Percentiles rank a stretch among this genome's conserved stretches.
Evolutionary conservation across 1,140 invertebrate species (phyloP).

Genomic region (Aphis gossypii): DNA sequence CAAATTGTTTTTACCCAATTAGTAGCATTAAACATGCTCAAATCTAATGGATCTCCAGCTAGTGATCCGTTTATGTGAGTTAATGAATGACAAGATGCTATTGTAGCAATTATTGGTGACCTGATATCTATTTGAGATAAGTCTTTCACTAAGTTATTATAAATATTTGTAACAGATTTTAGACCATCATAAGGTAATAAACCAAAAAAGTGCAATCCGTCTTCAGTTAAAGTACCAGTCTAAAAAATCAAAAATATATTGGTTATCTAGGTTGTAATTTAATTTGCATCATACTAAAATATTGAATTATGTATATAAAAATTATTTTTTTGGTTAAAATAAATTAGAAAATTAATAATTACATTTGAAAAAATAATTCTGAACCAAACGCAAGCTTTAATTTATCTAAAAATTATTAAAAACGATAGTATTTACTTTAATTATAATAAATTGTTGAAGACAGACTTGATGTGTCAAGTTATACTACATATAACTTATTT

Average conservation of each 20-base stretch:
- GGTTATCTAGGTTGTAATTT: background rate
- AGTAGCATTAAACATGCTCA: constrained; percentile 87
- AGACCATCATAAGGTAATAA: constrained; percentile 80
- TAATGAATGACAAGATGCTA: constrained; percentile 83
- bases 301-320: background rate
- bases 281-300: background rate
- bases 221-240: constrained; percentile 94
- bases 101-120: constrained; percentile 66
- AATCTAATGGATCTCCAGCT: constrained; percentile 83
- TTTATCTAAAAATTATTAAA: background rate
- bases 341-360: background rate
- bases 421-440: background rate
- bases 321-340: too few species aligned
- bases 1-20: constrained; percentile 68
- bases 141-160: constrained; percentile 71
- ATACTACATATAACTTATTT: too few species aligned
- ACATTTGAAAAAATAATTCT: background rate
- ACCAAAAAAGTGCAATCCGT: constrained; percentile 91
- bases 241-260: constrained; percentile 61
- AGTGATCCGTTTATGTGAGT: constrained; percentile 80
- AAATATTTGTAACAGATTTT: constrained; percentile 68
- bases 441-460: background rate
- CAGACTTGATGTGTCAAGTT: too few species aligned
- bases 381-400: background rate
- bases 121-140: constrained; percentile 65